phyloP scores from a whole-genome alignment of 2,797 vertebrate species.

The Chromis chromis region DNA sequence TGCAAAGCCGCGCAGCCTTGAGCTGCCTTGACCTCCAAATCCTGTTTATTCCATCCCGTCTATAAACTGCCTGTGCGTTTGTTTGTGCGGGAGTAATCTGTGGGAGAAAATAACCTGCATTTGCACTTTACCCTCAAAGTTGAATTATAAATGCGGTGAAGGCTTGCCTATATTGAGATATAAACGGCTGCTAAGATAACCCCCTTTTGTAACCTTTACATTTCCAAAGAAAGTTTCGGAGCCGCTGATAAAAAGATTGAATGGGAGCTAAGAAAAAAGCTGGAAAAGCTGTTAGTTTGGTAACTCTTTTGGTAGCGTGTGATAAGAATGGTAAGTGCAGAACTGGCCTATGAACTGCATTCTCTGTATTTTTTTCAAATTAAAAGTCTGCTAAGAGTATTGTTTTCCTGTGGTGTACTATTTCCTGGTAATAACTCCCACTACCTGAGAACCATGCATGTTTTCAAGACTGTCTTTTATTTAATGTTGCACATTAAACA shows the following conservation, averaged over 20 bases:
- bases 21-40: constrained; percentile 40
- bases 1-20: constrained; percentile 40
- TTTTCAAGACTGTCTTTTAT: background rate
- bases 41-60: constrained; percentile 34
- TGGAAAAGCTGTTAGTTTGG: background rate
- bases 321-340: background rate
- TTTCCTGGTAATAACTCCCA: background rate
- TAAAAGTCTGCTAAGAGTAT: background rate
- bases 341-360: background rate
- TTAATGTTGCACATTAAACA: background rate
- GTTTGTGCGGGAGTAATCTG: constrained; percentile 42
- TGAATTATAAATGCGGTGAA: constrained; percentile 38
- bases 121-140: constrained; percentile 47
- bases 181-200: constrained; percentile 34
- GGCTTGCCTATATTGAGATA: constrained; percentile 30
- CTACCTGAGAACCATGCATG: background rate
- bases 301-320: background rate
- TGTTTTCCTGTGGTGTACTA: background rate
- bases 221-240: constrained; percentile 8
- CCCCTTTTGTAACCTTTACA: constrained; percentile 22
- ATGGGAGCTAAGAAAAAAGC: constrained; percentile 5
- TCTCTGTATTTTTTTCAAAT: background rate
- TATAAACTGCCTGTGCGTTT: constrained; percentile 33
- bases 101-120: constrained; percentile 35
- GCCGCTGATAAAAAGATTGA: constrained; percentile 1